Evolutionary conservation across 92 coral and sea anemone genomes (phyloP).

Genomic region (Phenganax marumi): DNA sequence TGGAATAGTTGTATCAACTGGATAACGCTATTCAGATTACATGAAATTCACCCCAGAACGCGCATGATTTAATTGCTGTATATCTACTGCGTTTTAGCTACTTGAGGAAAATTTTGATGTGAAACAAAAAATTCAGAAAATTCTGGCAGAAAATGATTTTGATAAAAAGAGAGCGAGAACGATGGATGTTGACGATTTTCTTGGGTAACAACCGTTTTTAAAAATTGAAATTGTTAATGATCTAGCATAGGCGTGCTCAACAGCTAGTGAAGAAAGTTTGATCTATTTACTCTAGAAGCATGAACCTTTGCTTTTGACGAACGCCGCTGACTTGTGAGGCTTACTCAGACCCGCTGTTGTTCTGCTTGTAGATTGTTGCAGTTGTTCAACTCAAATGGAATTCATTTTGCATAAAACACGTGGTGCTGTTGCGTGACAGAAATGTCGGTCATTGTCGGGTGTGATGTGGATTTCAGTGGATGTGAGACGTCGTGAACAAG

Average conservation of each 20-base stretch:
- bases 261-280: too few relatives aligned
- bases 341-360: background rate
- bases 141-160: constrained; percentile 69
- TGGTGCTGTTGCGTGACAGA: background rate
- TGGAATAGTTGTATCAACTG: too few relatives aligned
- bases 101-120: constrained; percentile 81
- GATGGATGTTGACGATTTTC: constrained; percentile 96
- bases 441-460: background rate
- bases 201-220: constrained; percentile 63
- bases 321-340: too few relatives aligned
- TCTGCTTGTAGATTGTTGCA: constrained; percentile 66
- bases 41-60: too few relatives aligned
- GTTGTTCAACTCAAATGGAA: constrained; percentile 82
- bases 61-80: background rate
- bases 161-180: constrained; percentile 88
- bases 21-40: too few relatives aligned
- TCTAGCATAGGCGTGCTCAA: too few relatives aligned
- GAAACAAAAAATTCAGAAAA: constrained; percentile 67
- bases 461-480: background rate
- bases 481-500: background rate
- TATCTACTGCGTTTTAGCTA: constrained; percentile 53
- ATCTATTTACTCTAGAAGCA: too few relatives aligned
- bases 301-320: too few relatives aligned
- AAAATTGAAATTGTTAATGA: too few relatives aligned
- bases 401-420: constrained; percentile 71